Evolutionary conservation across 2,797 vertebrate genomes (phyloP), one percentile per base, ranked within the genome.

Genomic region (Eulemur rubriventer): DNA sequence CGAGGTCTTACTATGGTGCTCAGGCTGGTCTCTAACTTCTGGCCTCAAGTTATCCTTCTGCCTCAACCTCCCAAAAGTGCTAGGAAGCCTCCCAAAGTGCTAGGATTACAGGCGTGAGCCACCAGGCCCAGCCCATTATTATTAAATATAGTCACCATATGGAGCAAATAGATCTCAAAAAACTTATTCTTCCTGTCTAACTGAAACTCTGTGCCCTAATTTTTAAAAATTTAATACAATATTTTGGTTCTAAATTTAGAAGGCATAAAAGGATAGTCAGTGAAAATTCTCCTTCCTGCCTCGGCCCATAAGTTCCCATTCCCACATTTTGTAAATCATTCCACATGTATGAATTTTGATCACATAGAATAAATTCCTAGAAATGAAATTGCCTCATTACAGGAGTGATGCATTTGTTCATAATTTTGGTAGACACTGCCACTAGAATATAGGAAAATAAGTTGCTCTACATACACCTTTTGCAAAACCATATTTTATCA

Each of bases 211-310:
- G 13, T 35, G 6, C 30, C 20, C 28, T 78, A 73, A 4, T 46
- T 90, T 95, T 85, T 43, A 28, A 75, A 33, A 91, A 12, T 75
- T 50, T 80, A 84, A 67, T 70, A n/a, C 13, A 38, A 55, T 89
- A 8, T 57, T 88, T 88, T 91, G 55, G 26, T 83, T 94, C 46
- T 63, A 48, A 52, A 65, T 92, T 83, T 72, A 72, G 52, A 94
- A 76, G 87, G 5, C 28, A 26, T 92, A 22, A 94, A 69, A 94
- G 13, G 16, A 33, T 78, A 86, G 33, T 73, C 18, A 46, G 7
- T 91, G 76, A 75, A 92, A 91, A 82, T 65, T 83, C 55, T 85
- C 1, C 38, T 69, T 85, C 22, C 30, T 38, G 2, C 84, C 6
- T 61, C 24, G 70, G 7, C 33, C 9, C 33, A 35, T 89, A 46